Evolutionary conservation across 2,113 vertebrate species (phyloP).

Genomic region (Propithecus coquereli): DNA sequence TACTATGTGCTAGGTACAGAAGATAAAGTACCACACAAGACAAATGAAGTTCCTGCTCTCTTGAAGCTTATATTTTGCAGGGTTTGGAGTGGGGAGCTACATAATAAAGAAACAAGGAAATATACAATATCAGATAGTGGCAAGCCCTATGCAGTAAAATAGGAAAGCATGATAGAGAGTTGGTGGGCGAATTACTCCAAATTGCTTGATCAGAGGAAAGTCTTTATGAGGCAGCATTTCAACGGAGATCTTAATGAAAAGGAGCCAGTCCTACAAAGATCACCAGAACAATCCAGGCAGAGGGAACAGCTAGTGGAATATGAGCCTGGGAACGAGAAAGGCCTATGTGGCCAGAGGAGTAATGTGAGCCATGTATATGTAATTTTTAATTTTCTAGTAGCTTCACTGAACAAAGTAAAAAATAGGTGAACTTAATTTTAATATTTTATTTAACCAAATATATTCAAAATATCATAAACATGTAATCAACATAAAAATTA

Average conservation of each 20-base stretch:
- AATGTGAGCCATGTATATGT: not conserved
- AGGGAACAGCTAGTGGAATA: not conserved
- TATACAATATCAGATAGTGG: not conserved
- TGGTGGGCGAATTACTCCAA: not conserved
- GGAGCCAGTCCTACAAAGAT: not conserved
- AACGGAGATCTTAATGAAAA: not conserved
- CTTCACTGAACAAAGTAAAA: not conserved
- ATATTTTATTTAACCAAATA: not conserved
- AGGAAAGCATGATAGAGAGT: not conserved
- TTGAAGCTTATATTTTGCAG: not conserved
- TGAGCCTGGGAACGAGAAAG: not conserved
- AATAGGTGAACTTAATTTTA: conserved; percentile 6
- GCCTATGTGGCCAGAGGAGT: not conserved
- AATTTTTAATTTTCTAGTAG: conserved; percentile 14
- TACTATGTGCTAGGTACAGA: not conserved
- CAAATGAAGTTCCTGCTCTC: not conserved
- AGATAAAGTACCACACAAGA: not conserved
- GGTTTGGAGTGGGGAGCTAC: not conserved
- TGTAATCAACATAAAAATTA: not conserved
- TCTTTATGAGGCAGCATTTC: not conserved
- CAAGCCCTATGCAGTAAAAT: not conserved
- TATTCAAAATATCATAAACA: conserved; percentile 30
- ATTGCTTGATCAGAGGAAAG: not conserved
- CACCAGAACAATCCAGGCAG: not conserved
- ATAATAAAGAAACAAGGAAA: not conserved